phyloP scores from a whole-genome alignment of 2,797 vertebrate genomes.

The Phataginus tetradactyla region DNA sequence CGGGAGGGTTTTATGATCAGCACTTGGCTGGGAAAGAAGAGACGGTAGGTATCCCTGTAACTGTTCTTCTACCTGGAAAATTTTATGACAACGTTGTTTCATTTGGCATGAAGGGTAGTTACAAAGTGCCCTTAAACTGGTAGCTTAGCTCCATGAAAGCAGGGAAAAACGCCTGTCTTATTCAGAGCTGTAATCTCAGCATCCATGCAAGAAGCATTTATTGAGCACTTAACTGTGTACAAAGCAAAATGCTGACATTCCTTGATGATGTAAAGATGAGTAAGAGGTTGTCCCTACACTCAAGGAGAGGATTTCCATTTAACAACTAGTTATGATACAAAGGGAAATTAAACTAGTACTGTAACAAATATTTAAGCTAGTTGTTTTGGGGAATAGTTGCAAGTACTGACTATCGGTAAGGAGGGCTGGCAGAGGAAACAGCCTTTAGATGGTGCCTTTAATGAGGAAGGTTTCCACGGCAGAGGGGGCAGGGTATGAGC shows the following conservation, averaged over 20 bases:
- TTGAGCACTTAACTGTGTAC: background rate
- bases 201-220: background rate
- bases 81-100: background rate
- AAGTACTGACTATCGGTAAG: background rate
- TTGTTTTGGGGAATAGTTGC: background rate
- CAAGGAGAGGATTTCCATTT: background rate
- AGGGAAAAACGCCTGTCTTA: background rate
- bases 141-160: background rate
- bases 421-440: background rate
- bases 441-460: background rate
- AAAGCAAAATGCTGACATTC: background rate
- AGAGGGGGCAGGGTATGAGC: background rate
- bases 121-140: background rate
- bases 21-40: background rate
- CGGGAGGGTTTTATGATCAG: slow-evolving; percentile 2
- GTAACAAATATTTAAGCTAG: background rate
- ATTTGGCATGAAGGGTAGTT: background rate
- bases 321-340: background rate
- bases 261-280: background rate
- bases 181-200: background rate
- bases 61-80: slow-evolving; percentile 14
- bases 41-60: background rate
- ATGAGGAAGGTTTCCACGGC: background rate
- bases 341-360: background rate
- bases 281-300: background rate